Evolutionary conservation across 2,113 vertebrate species (phyloP), one percentile per base, ranked within the genome.

Genomic region (Fukomys damarensis): DNA sequence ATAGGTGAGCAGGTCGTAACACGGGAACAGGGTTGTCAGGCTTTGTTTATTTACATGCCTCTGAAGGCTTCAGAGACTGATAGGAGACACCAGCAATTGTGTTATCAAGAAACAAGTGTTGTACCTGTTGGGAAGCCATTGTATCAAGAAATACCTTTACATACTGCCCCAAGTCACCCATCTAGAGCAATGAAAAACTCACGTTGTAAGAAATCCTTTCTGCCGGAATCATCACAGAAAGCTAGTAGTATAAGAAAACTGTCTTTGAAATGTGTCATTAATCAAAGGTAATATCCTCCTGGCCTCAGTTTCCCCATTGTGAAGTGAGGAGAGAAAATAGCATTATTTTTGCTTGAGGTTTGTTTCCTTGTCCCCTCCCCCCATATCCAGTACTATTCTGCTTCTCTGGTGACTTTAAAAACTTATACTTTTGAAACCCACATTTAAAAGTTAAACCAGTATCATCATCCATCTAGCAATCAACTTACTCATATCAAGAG

Each of bases 1-100:
- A 93, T 93, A 97, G 5, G 52, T 95, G 97, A 98, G 91, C 98
- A 97, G 97, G 97, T 98, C 97, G 95, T 95, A 98, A 98, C 98
- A 96, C 20, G 88, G 92, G 97, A 98, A 97, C 97, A 95, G 95
- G 95, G 96, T 97, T 98, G 98, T 98, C 97, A 95, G 80, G 79
- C 91, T 96, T 96, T 98, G 98, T 98, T 97, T 96, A 97, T 88
- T 95, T 95, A 94, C 77, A n/a, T 79, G 80, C 81, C 77, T 96
- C 59, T 94, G 46, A 91, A 88, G 79, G 58, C 95, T 49, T 92
- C 43, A 41, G 86, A 24, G 0, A 52, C 77, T 46, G 94, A 96
- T 92, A 66, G 95, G 95, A 91, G 96, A 88, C 2, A 30, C 20
- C 20, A 20, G 87, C 63, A 43, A 65, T 65, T 83, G 94, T 88